These are phyloP conservation scores for Tenebrio molitor DNA, from an alignment of 1,140 invertebrate species.

Conservation along the genomic window DNA sequence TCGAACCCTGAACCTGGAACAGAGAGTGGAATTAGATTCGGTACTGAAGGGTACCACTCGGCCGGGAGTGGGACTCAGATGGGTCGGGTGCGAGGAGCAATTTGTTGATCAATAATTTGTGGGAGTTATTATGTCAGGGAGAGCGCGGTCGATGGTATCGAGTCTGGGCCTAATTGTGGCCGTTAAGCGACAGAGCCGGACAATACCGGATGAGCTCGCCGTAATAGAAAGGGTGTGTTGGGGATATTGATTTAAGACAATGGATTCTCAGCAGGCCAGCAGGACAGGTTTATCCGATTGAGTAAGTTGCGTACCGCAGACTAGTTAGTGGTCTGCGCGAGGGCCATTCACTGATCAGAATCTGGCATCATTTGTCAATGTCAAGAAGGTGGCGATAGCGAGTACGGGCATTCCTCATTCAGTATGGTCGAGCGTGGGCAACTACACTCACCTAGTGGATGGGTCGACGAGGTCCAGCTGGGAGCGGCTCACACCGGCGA, in stretches of 20 bases:
- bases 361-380: constrained; percentile 76
- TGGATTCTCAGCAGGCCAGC: constrained; percentile 54
- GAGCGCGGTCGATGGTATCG: constrained; percentile 7
- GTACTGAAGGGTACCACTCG: not conserved
- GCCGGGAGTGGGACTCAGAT: too few relatives aligned
- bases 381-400: constrained; percentile 73
- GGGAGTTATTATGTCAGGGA: constrained; percentile 49
- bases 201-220: constrained; percentile 34
- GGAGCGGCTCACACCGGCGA: constrained; percentile 72
- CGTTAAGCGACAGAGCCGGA: constrained; percentile 47
- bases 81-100: not conserved
- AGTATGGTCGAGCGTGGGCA: constrained; percentile 57
- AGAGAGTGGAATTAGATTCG: constrained; percentile 46
- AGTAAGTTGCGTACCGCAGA: constrained; percentile 53
- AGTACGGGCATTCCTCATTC: constrained; percentile 65
- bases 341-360: constrained; percentile 73
- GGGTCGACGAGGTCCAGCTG: constrained; percentile 56
- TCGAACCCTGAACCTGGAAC: constrained; percentile 52
- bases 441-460: constrained; percentile 56
- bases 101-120: constrained; percentile 32
- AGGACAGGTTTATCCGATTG: constrained; percentile 59
- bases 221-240: constrained; percentile 53
- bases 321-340: constrained; percentile 56
- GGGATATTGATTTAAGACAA: constrained; percentile 63
- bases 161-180: constrained; percentile 43